These are phyloP conservation scores for Eufriesea mexicana DNA, from an alignment of 1,140 invertebrate genomes.

Conservation along the genomic window DNA sequence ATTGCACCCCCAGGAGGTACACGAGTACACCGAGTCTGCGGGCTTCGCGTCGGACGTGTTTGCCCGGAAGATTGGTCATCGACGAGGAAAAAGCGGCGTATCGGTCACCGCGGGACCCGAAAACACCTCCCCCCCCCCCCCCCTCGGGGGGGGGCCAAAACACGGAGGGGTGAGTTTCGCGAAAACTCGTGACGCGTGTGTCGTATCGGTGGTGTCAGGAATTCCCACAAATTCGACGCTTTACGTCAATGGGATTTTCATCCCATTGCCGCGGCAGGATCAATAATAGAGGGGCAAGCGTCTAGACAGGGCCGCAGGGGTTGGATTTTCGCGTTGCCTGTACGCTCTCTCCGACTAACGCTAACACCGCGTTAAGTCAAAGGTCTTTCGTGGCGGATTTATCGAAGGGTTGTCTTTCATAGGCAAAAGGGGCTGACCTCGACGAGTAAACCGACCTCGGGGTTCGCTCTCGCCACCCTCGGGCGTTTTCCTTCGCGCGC, in stretches of 20 bases:
- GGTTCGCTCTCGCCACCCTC: neutral
- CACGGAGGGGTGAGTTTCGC: no score
- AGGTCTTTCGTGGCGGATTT: slow-evolving; percentile 65
- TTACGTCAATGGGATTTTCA: slow-evolving; percentile 65
- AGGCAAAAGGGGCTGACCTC: slow-evolving; percentile 42
- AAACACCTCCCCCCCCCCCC: no score
- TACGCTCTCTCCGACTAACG: slow-evolving; percentile 27
- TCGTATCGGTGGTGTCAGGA: slow-evolving; percentile 34
- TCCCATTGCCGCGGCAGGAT: slow-evolving; percentile 64
- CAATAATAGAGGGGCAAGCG: slow-evolving; percentile 65
- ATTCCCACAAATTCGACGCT: slow-evolving; percentile 61
- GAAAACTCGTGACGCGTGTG: slow-evolving; percentile 18
- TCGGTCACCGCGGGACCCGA: no score
- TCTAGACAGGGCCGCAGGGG: slow-evolving; percentile 64
- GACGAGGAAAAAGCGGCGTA: no score
- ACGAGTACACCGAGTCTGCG: neutral
- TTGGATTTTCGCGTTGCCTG: slow-evolving; percentile 63
- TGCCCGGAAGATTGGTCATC: neutral
- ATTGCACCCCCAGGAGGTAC: neutral
- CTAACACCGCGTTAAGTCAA: slow-evolving; percentile 63
- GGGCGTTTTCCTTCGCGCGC: neutral
- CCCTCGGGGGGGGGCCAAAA: no score
- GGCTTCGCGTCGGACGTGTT: neutral
- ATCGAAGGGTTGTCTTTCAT: slow-evolving; percentile 52
- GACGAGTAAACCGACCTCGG: slow-evolving; percentile 26